Base-by-base conservation (phyloP, 2,797 vertebrate species). In the Platyrinchus mystaceus region DNA sequence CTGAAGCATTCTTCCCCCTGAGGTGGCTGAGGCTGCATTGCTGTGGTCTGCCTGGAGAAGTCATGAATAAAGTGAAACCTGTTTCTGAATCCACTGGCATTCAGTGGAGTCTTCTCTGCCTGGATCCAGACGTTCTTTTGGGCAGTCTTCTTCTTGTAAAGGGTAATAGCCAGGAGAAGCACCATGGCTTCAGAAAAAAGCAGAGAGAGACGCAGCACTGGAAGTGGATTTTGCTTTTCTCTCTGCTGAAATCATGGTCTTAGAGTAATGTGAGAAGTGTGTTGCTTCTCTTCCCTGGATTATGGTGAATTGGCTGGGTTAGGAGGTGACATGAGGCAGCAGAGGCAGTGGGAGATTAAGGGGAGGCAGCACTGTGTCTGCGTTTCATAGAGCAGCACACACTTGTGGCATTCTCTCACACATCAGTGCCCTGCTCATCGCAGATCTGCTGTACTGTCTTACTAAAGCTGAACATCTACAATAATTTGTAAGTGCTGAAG, bases 361-460 rank as follows among this genome's bases (percentile, higher is more conserved):
- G 41, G 14, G 22, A 46, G 36, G 37, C 17, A 46, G 36, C 13
- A 2, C 3, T 9, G 17, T 46, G 30, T 55, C 36, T 28, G 34
- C 18, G 28, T 73, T 82, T 73, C 18, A 1, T 8, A 7, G 1
- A 34, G 26, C 52, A 32, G 41, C 74, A 50, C 36, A 84, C 26
- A 9, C 32, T 13, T 19, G 11, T 7, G 36, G 23, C 6, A 2
- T 59, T 78, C 9, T 15, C 7, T 23, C 5, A 12, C 66, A 18
- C n/a, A n/a, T 41, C 39, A 43, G 41, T 14, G 11, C 23, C 73
- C 39, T 0, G 2, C 19, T 59, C 8, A 7, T 47, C 39, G 34
- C 0, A 1, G 36, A 39, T 4, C 1, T 23, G 18, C 39, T 1
- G 1, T 28, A 2, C 34, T 74, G 0, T 41, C 17, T 69, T 74